A percentile compares a stretch with the other conserved stretches of the same genome.
Evolutionary conservation across 2,113 vertebrate genomes (phyloP).

Genomic region (Salvelinus sp.): DNA sequence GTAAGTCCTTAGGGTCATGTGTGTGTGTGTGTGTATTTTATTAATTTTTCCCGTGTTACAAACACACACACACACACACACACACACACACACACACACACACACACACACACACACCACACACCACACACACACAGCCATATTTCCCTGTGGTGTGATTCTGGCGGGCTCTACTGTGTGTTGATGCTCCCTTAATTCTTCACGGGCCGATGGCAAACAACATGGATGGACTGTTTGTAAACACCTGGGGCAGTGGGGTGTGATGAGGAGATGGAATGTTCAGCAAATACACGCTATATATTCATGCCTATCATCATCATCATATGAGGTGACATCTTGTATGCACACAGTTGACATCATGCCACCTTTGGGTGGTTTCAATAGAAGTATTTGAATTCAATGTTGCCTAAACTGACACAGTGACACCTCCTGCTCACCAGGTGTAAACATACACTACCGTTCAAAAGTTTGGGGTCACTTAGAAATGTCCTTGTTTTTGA

Average conservation of each 20-base stretch:
- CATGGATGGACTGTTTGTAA: slow-evolving; percentile 7
- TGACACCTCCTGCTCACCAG: no score
- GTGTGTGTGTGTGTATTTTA: slow-evolving; percentile 24
- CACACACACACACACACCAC: slow-evolving; percentile 39
- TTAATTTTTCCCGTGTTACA: no score
- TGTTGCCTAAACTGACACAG: no score
- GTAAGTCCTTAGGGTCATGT: no score
- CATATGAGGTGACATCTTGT: not conserved
- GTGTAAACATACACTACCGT: not conserved
- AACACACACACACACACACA: not conserved
- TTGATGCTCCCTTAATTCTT: slow-evolving; percentile 41
- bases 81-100: not conserved
- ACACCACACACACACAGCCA: slow-evolving; percentile 50
- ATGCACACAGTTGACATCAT: no score
- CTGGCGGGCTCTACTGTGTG: slow-evolving; percentile 50
- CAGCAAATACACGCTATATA: not conserved
- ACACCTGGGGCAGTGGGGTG: not conserved
- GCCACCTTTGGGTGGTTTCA: no score
- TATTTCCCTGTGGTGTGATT: slow-evolving; percentile 63
- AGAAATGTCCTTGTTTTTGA: no score
- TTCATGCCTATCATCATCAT: not conserved
- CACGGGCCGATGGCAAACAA: slow-evolving; percentile 8
- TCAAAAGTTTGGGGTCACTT: no score
- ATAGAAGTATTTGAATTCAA: no score
- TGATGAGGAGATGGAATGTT: not conserved